Percentiles rank a stretch among this genome's conserved stretches.
phyloP scores from a whole-genome alignment of 1,140 invertebrate species.

The Drosophila pectinifera region DNA sequence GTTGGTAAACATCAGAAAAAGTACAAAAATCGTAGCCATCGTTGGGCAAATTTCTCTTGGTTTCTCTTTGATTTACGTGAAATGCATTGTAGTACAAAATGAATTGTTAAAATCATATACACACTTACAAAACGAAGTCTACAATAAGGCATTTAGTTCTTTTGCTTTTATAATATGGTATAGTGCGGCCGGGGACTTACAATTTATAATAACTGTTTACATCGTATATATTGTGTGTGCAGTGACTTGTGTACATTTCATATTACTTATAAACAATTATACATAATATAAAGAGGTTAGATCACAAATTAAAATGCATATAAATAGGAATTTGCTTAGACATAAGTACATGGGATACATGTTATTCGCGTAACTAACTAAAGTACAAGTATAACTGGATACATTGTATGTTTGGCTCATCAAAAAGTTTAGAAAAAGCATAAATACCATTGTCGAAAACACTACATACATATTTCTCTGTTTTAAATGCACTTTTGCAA shows the following conservation, averaged over 20 bases:
- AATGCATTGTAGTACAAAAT: conserved; percentile 47
- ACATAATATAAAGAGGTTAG: conserved; percentile 40
- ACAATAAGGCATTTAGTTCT: conserved; percentile 64
- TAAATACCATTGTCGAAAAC: conserved; percentile 37
- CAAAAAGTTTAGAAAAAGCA: conserved; percentile 18
- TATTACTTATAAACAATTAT: conserved; percentile 38
- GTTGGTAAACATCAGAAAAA: conserved; percentile 46
- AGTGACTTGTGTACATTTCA: conserved; percentile 23
- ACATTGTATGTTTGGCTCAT: conserved; percentile 34
- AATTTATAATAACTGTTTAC: conserved; percentile 36
- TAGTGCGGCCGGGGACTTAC: conserved; percentile 37
- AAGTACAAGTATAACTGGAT: conserved; percentile 50
- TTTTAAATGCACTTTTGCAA: conserved; percentile 77
- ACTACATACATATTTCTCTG: conserved; percentile 44
- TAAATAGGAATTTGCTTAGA: conserved; percentile 67
- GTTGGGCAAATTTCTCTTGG: conserved; percentile 47
- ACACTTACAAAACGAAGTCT: conserved; percentile 65
- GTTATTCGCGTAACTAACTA: conserved; percentile 66
- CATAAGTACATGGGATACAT: conserved; percentile 65
- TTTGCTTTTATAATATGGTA: conserved; percentile 21
- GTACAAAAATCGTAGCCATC: conserved; percentile 48
- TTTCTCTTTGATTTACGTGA: conserved; percentile 46
- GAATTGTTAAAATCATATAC: conserved; percentile 61
- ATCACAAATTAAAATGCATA: conserved; percentile 42
- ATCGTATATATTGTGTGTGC: conserved; percentile 23